Evolutionary conservation across 2,797 vertebrate genomes (phyloP).

Genomic region (Toxotes lorentzi): DNA sequence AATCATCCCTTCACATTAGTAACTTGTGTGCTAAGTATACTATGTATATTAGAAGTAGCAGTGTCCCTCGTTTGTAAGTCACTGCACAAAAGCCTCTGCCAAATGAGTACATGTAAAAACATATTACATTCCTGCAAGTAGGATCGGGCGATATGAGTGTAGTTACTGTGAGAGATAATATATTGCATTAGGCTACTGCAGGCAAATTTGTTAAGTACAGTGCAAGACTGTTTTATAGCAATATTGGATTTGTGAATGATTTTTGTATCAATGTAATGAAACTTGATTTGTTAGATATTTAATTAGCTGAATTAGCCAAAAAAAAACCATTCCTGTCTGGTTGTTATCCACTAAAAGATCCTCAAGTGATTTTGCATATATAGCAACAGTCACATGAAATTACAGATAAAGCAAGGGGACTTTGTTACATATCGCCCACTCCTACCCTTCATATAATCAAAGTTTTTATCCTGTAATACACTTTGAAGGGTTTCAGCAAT

Average conservation of each 20-base stretch:
- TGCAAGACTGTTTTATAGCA: neutral
- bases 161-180: neutral
- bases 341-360: neutral
- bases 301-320: neutral
- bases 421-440: neutral
- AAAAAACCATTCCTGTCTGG: neutral
- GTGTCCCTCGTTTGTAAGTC: too few relatives aligned
- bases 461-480: neutral
- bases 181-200: neutral
- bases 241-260: neutral
- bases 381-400: neutral
- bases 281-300: neutral
- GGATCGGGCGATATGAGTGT: neutral
- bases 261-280: neutral
- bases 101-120: too few relatives aligned
- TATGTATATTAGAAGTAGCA: too few relatives aligned
- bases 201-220: neutral
- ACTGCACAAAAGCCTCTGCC: too few relatives aligned
- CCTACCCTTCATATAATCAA: neutral
- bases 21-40: neutral
- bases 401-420: neutral
- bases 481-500: neutral
- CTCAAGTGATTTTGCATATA: neutral
- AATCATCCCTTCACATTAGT: slow-evolving; percentile 17
- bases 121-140: neutral